These are phyloP conservation scores for Tachina lurida DNA, from an alignment of 2,888 invertebrate species.

Conservation along the genomic window DNA sequence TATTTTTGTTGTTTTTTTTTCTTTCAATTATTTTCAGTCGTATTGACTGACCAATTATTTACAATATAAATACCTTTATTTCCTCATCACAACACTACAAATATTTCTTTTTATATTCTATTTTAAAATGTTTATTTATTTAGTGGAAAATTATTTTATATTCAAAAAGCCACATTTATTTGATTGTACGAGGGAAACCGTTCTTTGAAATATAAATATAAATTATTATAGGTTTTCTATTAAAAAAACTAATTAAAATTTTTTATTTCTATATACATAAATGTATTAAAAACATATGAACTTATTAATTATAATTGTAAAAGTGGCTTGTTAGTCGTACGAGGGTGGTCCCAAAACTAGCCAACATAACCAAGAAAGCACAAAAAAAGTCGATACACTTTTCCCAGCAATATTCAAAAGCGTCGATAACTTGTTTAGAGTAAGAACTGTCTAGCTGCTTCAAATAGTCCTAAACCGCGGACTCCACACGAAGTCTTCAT, in stretches of 20 bases:
- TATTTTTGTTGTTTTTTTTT: not conserved
- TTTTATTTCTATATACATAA: conserved; percentile 10
- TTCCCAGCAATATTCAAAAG: no score
- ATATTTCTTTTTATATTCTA: not conserved
- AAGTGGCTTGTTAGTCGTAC: not conserved
- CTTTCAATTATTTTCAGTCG: not conserved
- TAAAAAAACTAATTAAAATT: not conserved
- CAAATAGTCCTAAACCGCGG: no score
- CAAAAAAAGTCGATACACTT: no score
- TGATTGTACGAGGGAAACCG: not conserved
- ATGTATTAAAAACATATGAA: not conserved
- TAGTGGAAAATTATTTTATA: conserved; percentile 1
- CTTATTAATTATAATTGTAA: not conserved
- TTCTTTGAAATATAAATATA: conserved; percentile 9
- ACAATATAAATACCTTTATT: conserved; percentile 14
- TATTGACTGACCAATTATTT: not conserved
- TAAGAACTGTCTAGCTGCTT: no score
- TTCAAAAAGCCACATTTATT: not conserved
- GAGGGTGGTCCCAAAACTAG: no score
- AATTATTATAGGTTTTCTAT: conserved; percentile 1
- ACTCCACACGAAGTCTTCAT: no score
- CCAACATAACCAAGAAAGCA: no score
- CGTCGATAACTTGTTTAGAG: no score
- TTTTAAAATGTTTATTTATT: conserved; percentile 32
- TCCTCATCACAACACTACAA: not conserved